Conservation (phyloP, 35 echinoderm and acorn worm genomes). For the Stichopus chloronotus region DNA sequence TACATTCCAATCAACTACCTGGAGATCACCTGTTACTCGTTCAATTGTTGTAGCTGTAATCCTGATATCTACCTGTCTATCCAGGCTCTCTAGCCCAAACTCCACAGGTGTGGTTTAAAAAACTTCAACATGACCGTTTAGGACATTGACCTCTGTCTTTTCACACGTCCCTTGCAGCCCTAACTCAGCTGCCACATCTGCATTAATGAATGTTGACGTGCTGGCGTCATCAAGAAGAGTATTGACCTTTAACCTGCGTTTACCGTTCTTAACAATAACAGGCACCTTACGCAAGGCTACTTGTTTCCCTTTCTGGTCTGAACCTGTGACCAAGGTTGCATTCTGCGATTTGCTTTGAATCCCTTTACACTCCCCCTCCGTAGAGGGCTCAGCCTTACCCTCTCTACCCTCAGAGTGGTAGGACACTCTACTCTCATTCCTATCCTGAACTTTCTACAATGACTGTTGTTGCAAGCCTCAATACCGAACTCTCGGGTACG, state of each 20-base stretch:
- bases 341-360: not conserved
- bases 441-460: slow-evolving; percentile 14
- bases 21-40: not conserved
- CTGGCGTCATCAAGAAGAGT: slow-evolving; percentile 57
- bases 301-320: not conserved
- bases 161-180: not conserved
- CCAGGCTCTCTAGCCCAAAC: not conserved
- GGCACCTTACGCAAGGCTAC: not conserved
- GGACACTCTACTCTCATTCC: not conserved
- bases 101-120: slow-evolving; percentile 21
- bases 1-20: not conserved
- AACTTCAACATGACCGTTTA: slow-evolving; percentile 41
- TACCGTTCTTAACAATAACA: slow-evolving; percentile 8
- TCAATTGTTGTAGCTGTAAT: slow-evolving; percentile 29
- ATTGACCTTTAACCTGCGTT: slow-evolving; percentile 26
- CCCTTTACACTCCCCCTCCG: not conserved
- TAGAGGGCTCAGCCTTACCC: not conserved
- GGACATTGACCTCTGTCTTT: slow-evolving; percentile 39
- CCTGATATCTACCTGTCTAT: too few relatives aligned
- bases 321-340: not conserved
- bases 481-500: slow-evolving; percentile 33
- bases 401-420: not conserved
- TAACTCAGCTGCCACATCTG: slow-evolving; percentile 30
- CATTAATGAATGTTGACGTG: slow-evolving; percentile 40
- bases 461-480: slow-evolving; percentile 23